phyloP scores from a whole-genome alignment of 2,113 vertebrate genomes.

The Phalacrocorax brasilianus region DNA sequence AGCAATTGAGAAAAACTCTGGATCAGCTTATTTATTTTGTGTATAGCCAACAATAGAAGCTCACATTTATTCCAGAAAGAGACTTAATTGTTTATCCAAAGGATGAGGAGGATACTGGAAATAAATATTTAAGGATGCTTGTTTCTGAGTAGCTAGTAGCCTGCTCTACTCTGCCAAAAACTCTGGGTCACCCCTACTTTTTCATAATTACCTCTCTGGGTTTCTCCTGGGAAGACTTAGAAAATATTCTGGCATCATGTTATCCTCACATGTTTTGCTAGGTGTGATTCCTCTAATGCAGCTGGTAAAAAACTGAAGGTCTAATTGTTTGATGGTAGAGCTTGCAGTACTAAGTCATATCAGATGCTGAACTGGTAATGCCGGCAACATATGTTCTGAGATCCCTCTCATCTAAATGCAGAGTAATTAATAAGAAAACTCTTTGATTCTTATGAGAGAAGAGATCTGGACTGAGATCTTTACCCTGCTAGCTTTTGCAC shows the following conservation, averaged over 20 bases:
- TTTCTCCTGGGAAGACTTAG: not conserved
- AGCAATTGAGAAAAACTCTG: not conserved
- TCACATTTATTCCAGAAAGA: not conserved
- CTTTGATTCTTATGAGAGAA: not conserved
- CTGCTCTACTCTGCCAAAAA: not conserved
- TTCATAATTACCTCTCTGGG: not conserved
- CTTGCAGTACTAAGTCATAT: not conserved
- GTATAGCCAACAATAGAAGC: not conserved
- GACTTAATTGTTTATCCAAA: not conserved
- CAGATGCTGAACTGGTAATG: not conserved
- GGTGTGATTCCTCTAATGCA: not conserved
- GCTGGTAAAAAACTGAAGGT: not conserved
- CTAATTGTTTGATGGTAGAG: not conserved
- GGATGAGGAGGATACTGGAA: fast-evolving
- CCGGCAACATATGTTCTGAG: not conserved
- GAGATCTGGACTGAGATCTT: not conserved
- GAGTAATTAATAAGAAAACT: not conserved
- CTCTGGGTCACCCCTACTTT: not conserved
- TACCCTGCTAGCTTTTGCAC: not conserved
- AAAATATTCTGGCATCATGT: not conserved
- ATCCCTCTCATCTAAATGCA: not conserved
- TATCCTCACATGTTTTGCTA: not conserved
- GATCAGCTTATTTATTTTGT: not conserved
- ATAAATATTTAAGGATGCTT: not conserved
- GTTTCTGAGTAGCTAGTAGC: not conserved